Conservation (phyloP, 2,797 vertebrate genomes). For the Pseudochirops corinnae region DNA sequence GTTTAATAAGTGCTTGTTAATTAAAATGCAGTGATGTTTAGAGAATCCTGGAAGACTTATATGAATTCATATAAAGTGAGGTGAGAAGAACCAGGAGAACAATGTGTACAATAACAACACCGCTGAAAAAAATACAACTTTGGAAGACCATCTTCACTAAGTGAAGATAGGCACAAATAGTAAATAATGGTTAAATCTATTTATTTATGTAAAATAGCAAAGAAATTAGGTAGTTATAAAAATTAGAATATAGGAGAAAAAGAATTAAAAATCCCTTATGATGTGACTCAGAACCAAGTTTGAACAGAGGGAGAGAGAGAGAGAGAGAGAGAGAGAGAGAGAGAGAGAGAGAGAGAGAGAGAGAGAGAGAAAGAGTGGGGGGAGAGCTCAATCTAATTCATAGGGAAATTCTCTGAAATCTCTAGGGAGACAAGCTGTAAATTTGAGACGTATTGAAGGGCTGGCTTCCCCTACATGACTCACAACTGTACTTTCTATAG, state of each 20-base stretch:
- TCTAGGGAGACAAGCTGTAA: not conserved
- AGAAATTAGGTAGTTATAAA: not conserved
- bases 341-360: too few relatives aligned
- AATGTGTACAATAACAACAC: not conserved
- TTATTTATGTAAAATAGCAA: not conserved
- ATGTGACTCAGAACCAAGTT: not conserved
- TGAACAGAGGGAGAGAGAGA: not conserved
- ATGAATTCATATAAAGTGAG: not conserved
- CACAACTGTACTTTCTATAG: not conserved
- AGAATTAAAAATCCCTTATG: not conserved
- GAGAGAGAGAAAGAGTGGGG: too few relatives aligned
- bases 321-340: not conserved
- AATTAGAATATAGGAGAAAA: not conserved
- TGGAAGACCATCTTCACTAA: not conserved
- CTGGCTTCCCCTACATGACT: not conserved
- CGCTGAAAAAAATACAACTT: not conserved
- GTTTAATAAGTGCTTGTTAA: not conserved
- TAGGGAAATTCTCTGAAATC: too few relatives aligned
- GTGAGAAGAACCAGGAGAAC: not conserved
- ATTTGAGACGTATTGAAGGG: not conserved
- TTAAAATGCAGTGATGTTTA: not conserved
- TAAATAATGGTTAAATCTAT: not conserved
- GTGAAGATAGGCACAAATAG: not conserved
- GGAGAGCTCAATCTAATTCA: too few relatives aligned
- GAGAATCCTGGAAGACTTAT: not conserved